These are phyloP conservation scores for Elysia chlorotica DNA, from an alignment of 1,140 invertebrate species.

Conservation along the genomic window DNA sequence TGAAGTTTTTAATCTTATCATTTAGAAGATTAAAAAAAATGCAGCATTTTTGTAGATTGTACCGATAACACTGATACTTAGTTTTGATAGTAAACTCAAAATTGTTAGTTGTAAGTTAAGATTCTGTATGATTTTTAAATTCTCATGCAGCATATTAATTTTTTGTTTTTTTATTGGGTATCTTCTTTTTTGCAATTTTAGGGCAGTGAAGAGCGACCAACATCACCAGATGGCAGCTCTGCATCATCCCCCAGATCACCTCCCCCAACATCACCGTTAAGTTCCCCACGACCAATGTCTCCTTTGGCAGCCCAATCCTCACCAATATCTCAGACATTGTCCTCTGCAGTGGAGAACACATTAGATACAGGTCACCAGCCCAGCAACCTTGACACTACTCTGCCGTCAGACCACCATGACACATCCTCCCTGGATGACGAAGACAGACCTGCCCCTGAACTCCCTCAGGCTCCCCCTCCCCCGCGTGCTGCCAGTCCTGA, in stretches of 20 bases:
- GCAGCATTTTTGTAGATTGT: too few relatives aligned
- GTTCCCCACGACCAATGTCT: not conserved
- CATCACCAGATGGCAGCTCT: not conserved
- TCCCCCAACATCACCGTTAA: not conserved
- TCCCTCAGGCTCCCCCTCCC: constrained; percentile 42
- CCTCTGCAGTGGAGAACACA: too few relatives aligned
- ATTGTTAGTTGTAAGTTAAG: too few relatives aligned
- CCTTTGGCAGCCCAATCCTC: not conserved
- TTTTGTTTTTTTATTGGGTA: not conserved
- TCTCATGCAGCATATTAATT: too few relatives aligned
- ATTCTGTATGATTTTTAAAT: too few relatives aligned
- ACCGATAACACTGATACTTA: too few relatives aligned
- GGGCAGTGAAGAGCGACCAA: not conserved
- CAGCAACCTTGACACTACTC: constrained; percentile 11
- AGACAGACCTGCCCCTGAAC: constrained; percentile 6
- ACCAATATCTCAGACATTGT: too few relatives aligned
- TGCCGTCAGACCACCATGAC: constrained; percentile 11
- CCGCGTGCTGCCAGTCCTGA: too few relatives aligned
- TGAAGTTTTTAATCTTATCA: too few relatives aligned
- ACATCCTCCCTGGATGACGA: constrained; percentile 9
- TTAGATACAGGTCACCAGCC: too few relatives aligned
- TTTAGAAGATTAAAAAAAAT: too few relatives aligned
- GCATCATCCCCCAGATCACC: not conserved
- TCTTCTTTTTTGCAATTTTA: not conserved
- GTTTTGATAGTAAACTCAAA: too few relatives aligned